Conservation (phyloP, 2,888 invertebrate species). For the Sesia bembeciformis region DNA sequence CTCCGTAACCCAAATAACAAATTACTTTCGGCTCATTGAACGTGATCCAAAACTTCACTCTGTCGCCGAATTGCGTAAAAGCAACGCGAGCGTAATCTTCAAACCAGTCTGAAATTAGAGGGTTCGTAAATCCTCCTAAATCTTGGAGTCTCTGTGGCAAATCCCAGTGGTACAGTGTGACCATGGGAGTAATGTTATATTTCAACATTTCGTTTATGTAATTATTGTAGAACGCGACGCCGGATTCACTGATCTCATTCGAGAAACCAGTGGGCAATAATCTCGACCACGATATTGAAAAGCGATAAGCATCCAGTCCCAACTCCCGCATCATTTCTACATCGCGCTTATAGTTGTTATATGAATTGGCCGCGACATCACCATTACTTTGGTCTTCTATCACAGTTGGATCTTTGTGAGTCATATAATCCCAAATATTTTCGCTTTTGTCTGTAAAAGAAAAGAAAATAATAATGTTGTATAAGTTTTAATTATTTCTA, state of each 20-base stretch:
- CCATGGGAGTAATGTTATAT: constrained; percentile 69
- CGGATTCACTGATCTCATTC: constrained; percentile 58
- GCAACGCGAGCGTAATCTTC: constrained; percentile 35
- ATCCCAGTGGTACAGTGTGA: constrained; percentile 57
- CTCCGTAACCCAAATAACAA: constrained; percentile 38
- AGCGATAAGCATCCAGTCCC: constrained; percentile 46
- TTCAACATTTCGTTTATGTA: constrained; percentile 70
- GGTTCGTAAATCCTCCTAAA: constrained; percentile 52
- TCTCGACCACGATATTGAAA: constrained; percentile 72
- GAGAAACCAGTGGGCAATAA: constrained; percentile 64
- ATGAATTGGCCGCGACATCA: constrained; percentile 66
- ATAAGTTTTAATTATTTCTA: no score
- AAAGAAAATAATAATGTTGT: no score
- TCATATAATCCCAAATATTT: constrained; percentile 72
- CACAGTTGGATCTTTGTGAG: constrained; percentile 51
- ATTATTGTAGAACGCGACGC: constrained; percentile 73
- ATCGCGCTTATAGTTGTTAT: constrained; percentile 66
- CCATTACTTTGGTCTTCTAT: constrained; percentile 62
- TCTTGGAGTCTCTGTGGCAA: constrained; percentile 45
- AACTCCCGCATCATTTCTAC: constrained; percentile 27
- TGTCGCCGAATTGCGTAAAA: constrained; percentile 38
- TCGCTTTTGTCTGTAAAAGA: constrained; percentile 39
- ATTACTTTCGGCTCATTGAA: constrained; percentile 54
- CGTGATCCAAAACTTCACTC: constrained; percentile 58
- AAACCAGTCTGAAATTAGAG: constrained; percentile 35